These are phyloP conservation scores for Rhombomys opimus DNA, from an alignment of 2,113 vertebrate genomes.

Conservation along the genomic window DNA sequence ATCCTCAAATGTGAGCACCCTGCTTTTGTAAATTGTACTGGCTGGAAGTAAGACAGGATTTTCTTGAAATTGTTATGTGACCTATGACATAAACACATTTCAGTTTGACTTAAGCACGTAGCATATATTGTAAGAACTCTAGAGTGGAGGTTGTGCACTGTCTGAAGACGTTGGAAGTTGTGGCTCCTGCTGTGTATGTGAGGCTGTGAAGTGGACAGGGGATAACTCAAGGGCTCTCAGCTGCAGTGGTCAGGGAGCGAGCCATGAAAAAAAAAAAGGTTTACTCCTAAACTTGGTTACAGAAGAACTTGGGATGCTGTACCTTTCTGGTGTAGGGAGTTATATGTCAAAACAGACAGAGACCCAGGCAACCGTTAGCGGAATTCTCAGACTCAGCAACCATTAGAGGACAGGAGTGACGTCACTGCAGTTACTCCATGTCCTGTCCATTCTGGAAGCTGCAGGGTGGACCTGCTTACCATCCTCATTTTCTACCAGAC, in stretches of 20 bases:
- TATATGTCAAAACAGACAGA: not conserved
- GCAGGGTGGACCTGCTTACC: not conserved
- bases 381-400: not conserved
- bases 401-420: not conserved
- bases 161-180: not conserved
- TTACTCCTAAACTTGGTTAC: not conserved
- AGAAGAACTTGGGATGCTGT: not conserved
- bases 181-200: not conserved
- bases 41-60: not conserved
- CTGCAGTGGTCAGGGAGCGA: not conserved
- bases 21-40: not conserved
- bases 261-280: not conserved
- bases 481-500: not conserved
- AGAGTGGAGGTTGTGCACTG: not conserved
- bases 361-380: not conserved
- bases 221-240: not conserved
- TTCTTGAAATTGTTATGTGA: conserved; percentile 28
- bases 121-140: not conserved
- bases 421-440: not conserved
- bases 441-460: not conserved
- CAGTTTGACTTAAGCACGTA: not conserved
- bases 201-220: not conserved
- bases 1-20: not conserved
- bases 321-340: not conserved
- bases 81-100: not conserved